Percentiles rank a stretch among this genome's conserved stretches.
Conservation (phyloP, 2,113 vertebrate species). For the Entomyzon cyanotis region DNA sequence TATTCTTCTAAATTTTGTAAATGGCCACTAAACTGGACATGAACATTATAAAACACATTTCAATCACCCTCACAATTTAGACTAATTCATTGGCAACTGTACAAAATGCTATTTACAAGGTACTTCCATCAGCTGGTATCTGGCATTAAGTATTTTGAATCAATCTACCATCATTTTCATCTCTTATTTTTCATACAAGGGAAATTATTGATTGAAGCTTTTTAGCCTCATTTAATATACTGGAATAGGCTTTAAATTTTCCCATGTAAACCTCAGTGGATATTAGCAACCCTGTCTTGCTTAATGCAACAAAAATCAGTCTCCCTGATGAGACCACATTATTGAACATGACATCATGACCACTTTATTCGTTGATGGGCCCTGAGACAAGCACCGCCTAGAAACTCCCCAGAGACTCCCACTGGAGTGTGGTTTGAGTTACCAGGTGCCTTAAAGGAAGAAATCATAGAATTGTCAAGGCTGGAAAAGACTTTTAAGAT, state of each 20-base stretch:
- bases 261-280: conserved; percentile 50
- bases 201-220: conserved; percentile 70
- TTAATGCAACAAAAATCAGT: conserved; percentile 38
- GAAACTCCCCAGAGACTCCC: neutral
- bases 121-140: conserved; percentile 52
- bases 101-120: conserved; percentile 65
- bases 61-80: conserved; percentile 58
- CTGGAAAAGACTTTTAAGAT: neutral
- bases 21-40: conserved; percentile 54
- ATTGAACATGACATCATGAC: neutral
- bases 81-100: conserved; percentile 54
- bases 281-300: conserved; percentile 9
- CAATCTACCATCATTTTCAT: conserved; percentile 70
- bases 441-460: neutral
- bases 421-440: neutral
- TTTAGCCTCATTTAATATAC: conserved; percentile 70
- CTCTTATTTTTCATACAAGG: conserved; percentile 68
- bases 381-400: neutral
- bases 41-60: conserved; percentile 60
- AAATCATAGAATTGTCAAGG: neutral
- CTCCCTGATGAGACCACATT: neutral
- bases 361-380: neutral
- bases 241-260: conserved; percentile 63
- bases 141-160: conserved; percentile 70
- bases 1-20: conserved; percentile 59